A percentile compares a stretch with the other conserved stretches of the same genome.
These are phyloP conservation scores for Meandrina meandrites DNA, from an alignment of 92 coral and sea anemone genomes.

Conservation along the genomic window DNA sequence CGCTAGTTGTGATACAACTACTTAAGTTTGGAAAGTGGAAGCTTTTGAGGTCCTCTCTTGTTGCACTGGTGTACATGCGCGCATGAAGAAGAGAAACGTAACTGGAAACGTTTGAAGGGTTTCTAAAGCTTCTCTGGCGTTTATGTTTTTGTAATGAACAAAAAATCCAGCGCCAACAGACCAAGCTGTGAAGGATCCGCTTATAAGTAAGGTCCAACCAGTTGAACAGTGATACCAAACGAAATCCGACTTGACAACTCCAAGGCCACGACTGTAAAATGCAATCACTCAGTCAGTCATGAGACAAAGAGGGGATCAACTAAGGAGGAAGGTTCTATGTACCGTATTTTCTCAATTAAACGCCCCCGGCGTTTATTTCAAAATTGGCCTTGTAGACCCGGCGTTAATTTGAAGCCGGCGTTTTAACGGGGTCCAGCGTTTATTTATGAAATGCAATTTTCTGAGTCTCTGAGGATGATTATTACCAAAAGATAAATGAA, in stretches of 20 bases:
- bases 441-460: too few species aligned
- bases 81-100: neutral
- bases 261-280: neutral
- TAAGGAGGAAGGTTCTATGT: too few species aligned
- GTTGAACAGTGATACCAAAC: neutral
- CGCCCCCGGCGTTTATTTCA: too few species aligned
- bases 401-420: too few species aligned
- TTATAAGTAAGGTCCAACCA: neutral
- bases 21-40: neutral
- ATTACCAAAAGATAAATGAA: too few species aligned
- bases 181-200: neutral
- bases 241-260: neutral
- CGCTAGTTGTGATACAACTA: neutral
- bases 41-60: neutral
- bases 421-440: too few species aligned
- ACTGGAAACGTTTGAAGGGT: neutral
- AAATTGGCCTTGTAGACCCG: too few species aligned
- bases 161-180: slow-evolving; percentile 6
- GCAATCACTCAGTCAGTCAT: neutral
- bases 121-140: neutral
- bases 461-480: too few species aligned
- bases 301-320: too few species aligned
- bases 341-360: too few species aligned
- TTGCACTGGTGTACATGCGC: neutral
- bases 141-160: neutral